Percentiles rank a stretch among this genome's conserved stretches.
These are phyloP conservation scores for Lindbergichthys nudifrons DNA, from an alignment of 2,797 vertebrate genomes.

Conservation along the genomic window DNA sequence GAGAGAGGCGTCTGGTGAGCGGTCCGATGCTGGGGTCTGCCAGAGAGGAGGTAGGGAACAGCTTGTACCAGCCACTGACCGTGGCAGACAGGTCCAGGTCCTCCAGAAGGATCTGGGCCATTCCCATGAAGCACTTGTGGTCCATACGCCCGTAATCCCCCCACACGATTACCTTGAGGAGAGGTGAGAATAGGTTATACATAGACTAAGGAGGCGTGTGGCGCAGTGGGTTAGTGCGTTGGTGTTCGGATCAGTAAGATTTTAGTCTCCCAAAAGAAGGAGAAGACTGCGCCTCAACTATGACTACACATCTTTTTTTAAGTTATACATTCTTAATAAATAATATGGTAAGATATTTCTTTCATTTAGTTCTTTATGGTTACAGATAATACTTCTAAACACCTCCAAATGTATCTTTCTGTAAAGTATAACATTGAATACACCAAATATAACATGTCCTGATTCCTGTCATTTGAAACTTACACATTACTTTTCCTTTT, in stretches of 20 bases:
- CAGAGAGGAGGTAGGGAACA: conserved; percentile 98
- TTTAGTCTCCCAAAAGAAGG: no score
- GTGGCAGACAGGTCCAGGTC: conserved; percentile 94
- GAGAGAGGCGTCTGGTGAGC: conserved; percentile 95
- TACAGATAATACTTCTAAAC: not conserved
- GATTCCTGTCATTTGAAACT: not conserved
- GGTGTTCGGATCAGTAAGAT: no score
- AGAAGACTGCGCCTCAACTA: not conserved
- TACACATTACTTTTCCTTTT: not conserved
- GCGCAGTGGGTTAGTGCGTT: no score
- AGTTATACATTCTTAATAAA: not conserved
- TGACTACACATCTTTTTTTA: not conserved
- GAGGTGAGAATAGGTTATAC: not conserved
- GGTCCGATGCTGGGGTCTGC: conserved; percentile 96
- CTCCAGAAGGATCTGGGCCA: conserved; percentile 98
- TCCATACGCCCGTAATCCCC: conserved; percentile 99
- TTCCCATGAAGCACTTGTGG: conserved; percentile 99
- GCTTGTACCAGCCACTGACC: conserved; percentile 97
- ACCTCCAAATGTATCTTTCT: not conserved
- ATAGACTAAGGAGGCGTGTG: not conserved
- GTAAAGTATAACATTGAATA: not conserved
- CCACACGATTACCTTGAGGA: conserved; percentile 93
- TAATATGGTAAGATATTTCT: not conserved
- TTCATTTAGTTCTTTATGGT: not conserved
- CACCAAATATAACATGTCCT: not conserved